A percentile compares a stretch with the other conserved stretches of the same genome.
Conservation (phyloP, 35 echinoderm and acorn worm genomes). For the Diadema setosum region DNA sequence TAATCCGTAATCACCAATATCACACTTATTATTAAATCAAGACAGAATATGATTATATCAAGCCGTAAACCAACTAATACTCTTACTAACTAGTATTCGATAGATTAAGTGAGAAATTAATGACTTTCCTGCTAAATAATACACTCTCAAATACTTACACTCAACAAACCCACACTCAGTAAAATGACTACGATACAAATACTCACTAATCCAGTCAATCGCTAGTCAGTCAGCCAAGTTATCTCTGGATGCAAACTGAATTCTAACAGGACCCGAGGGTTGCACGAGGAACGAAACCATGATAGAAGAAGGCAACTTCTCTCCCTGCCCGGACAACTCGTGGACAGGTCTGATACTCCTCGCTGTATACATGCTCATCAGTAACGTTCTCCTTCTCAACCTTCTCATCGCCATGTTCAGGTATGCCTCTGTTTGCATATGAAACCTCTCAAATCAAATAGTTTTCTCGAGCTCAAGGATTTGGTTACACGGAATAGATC, state of each 20-base stretch:
- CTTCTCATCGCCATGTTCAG: constrained; percentile 90
- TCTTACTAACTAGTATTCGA: background rate
- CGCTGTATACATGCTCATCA: constrained; percentile 61
- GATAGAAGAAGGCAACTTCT: background rate
- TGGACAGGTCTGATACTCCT: constrained; percentile 29
- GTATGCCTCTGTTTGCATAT: too few relatives aligned
- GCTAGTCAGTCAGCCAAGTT: too few relatives aligned
- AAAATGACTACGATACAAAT: background rate
- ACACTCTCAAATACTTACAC: background rate
- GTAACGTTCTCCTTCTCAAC: too few relatives aligned
- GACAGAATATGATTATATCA: too few relatives aligned
- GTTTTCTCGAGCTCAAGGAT: too few relatives aligned
- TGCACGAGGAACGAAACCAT: background rate
- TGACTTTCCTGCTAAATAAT: background rate
- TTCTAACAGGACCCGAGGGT: too few relatives aligned
- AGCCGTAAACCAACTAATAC: too few relatives aligned
- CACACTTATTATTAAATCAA: too few relatives aligned
- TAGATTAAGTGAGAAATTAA: background rate
- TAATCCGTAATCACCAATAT: too few relatives aligned
- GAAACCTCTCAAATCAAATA: too few relatives aligned
- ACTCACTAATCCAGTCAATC: background rate
- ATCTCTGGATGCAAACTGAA: too few relatives aligned
- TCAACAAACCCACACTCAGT: background rate
- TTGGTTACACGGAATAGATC: too few relatives aligned
- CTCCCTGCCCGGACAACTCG: constrained; percentile 41